Evolutionary conservation across 1,140 invertebrate genomes (phyloP).

Genomic region (Pseudachorutes palmiensis): DNA sequence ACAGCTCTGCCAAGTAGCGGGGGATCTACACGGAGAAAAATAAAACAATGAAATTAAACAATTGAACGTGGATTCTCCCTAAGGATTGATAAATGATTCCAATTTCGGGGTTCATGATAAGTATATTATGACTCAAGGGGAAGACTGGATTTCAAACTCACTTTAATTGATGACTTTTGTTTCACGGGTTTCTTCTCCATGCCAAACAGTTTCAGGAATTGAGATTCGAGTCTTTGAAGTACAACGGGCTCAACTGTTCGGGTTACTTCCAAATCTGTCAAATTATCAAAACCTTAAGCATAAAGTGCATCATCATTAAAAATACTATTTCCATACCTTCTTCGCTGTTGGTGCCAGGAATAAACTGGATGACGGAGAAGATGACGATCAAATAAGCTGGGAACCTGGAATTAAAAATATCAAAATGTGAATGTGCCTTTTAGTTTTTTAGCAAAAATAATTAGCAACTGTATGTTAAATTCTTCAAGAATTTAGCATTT

Average conservation of each 20-base stretch:
- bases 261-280: slow-evolving; percentile 16
- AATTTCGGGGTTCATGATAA: neutral
- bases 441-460: neutral
- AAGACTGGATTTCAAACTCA: neutral
- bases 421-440: neutral
- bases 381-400: neutral
- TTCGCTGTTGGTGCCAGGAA: neutral
- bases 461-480: neutral
- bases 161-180: slow-evolving; percentile 7
- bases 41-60: slow-evolving; percentile 3
- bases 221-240: slow-evolving; percentile 29
- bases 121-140: neutral
- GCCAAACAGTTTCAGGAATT: slow-evolving; percentile 33
- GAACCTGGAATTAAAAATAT: neutral
- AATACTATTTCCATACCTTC: neutral
- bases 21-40: slow-evolving; percentile 38
- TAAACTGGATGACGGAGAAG: neutral
- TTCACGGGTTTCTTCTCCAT: slow-evolving; percentile 31
- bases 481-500: no score
- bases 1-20: slow-evolving; percentile 45
- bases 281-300: neutral
- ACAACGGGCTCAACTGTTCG: slow-evolving; percentile 29
- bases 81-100: neutral
- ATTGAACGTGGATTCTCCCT: neutral
- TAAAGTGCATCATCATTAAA: neutral